A percentile compares a stretch with the other conserved stretches of the same genome.
Evolutionary conservation across 92 coral and sea anemone species (phyloP).

Genomic region (Pocillopora meandrina): DNA sequence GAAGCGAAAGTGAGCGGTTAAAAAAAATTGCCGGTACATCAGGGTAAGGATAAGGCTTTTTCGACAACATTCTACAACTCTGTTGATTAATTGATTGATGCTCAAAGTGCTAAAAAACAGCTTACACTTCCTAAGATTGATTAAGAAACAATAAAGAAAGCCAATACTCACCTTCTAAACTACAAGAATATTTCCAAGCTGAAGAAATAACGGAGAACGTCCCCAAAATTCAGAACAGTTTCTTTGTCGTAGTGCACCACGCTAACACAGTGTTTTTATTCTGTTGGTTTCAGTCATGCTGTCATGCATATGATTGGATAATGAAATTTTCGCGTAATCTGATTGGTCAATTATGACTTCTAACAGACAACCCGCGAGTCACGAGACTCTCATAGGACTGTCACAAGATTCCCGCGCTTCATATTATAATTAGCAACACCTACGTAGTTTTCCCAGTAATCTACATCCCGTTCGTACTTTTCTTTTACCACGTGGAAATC

Average conservation of each 20-base stretch:
- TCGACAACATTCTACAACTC: not conserved
- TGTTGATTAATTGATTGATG: conserved; percentile 27
- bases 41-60: not conserved
- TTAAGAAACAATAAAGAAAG: not conserved
- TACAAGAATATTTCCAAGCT: not conserved
- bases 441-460: not conserved
- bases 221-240: not conserved
- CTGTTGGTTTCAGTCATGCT: conserved; percentile 1
- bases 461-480: not conserved
- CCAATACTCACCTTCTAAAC: conserved; percentile 11
- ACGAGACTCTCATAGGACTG: conserved; percentile 78
- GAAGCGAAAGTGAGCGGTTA: not conserved
- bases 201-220: not conserved
- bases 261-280: not conserved
- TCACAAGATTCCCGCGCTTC: conserved; percentile 30
- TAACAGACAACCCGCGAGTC: conserved; percentile 55
- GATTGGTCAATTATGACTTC: conserved; percentile 61
- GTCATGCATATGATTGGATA: conserved; percentile 65
- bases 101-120: not conserved
- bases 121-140: not conserved
- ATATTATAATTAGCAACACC: not conserved
- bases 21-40: not conserved
- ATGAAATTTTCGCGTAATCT: conserved; percentile 26
- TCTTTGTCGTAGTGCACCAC: not conserved
- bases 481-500: not conserved